Percentiles rank a stretch among this genome's conserved stretches.
phyloP scores from a whole-genome alignment of 2,113 vertebrate genomes.

The Epinephelus moara region DNA sequence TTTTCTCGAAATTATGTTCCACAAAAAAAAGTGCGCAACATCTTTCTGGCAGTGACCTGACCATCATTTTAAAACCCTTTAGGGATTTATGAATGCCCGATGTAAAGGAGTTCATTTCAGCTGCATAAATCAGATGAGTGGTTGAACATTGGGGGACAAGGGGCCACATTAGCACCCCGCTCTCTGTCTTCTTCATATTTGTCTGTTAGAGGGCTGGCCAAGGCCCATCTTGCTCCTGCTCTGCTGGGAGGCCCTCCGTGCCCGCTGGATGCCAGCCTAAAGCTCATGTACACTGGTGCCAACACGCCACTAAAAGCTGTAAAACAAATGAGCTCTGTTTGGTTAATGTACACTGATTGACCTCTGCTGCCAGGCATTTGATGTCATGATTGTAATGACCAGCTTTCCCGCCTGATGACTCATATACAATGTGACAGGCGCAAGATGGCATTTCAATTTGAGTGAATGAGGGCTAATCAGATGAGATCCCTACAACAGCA shows the following conservation, averaged over 20 bases:
- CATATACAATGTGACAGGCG: constrained; percentile 68
- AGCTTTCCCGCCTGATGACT: constrained; percentile 69
- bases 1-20: neutral
- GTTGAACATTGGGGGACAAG: constrained; percentile 26
- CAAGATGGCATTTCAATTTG: constrained; percentile 63
- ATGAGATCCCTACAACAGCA: constrained; percentile 46
- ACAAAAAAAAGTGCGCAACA: neutral
- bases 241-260: constrained; percentile 68
- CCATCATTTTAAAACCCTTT: constrained; percentile 46
- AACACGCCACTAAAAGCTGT: constrained; percentile 80
- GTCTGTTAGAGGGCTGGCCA: constrained; percentile 56
- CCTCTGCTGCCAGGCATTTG: constrained; percentile 77
- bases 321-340: constrained; percentile 82
- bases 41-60: constrained; percentile 37
- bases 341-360: constrained; percentile 80
- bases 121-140: constrained; percentile 68
- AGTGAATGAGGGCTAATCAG: constrained; percentile 68
- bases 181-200: constrained; percentile 49
- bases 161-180: constrained; percentile 44
- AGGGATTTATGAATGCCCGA: constrained; percentile 56
- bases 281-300: constrained; percentile 63
- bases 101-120: constrained; percentile 59
- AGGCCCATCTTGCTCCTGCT: constrained; percentile 59
- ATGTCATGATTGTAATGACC: constrained; percentile 81
- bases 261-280: constrained; percentile 79